Conservation (phyloP, 2,888 invertebrate genomes). For the Sphinx pinastri region DNA sequence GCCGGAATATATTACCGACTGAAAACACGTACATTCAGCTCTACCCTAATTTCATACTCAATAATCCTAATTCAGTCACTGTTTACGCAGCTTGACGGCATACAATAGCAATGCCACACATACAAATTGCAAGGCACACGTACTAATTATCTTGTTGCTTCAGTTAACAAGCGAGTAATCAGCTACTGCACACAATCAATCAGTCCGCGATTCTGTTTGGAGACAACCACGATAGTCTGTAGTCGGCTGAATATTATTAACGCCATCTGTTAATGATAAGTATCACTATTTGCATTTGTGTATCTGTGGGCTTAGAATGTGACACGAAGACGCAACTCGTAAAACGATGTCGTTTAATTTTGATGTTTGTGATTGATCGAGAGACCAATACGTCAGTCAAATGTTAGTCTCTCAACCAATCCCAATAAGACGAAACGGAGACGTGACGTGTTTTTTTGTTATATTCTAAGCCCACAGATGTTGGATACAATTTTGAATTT, state of each 20-base stretch:
- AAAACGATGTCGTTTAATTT: too few species aligned
- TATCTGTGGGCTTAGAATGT: too few species aligned
- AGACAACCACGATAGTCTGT: not conserved
- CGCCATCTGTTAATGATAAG: not conserved
- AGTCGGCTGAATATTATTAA: not conserved
- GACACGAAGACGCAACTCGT: too few species aligned
- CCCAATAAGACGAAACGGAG: too few species aligned
- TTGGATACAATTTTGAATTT: too few species aligned
- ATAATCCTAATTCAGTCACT: not conserved
- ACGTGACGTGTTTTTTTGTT: too few species aligned
- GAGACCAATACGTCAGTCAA: too few species aligned
- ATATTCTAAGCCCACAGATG: too few species aligned
- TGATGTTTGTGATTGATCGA: too few species aligned
- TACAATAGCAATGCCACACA: not conserved
- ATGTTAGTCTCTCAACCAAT: too few species aligned
- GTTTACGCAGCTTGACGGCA: not conserved
- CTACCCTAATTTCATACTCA: not conserved
- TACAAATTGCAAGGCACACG: slow-evolving; percentile 25
- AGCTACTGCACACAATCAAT: slow-evolving; percentile 23
- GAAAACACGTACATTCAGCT: not conserved
- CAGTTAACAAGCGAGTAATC: slow-evolving; percentile 23
- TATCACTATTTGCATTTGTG: too few species aligned
- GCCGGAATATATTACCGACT: too few species aligned
- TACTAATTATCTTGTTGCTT: slow-evolving; percentile 23
- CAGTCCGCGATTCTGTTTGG: not conserved